phyloP scores from a whole-genome alignment of 2,888 invertebrate species.

The Catocala fraxini region DNA sequence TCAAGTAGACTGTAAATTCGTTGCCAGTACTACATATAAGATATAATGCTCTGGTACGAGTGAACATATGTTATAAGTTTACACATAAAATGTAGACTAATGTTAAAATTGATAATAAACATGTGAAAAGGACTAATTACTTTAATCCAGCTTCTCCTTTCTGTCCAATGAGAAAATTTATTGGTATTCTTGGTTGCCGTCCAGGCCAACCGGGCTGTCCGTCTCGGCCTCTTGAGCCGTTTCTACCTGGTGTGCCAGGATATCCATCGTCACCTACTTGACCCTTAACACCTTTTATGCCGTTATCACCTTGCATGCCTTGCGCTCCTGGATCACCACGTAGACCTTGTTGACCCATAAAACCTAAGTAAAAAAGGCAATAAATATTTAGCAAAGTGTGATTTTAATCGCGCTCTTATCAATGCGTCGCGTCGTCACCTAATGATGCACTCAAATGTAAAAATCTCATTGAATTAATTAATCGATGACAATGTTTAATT shows the following conservation, averaged over 20 bases:
- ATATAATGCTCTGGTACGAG: too few species aligned
- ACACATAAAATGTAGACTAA: too few species aligned
- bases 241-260: conserved; percentile 80
- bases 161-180: conserved; percentile 73
- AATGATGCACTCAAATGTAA: too few species aligned
- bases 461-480: too few species aligned
- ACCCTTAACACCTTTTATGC: conserved; percentile 72
- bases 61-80: too few species aligned
- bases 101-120: background rate
- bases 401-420: too few species aligned
- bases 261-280: conserved; percentile 77
- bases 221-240: conserved; percentile 83
- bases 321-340: conserved; percentile 76
- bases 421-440: too few species aligned
- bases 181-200: conserved; percentile 68
- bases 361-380: conserved; percentile 62
- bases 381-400: background rate
- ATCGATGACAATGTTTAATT: too few species aligned
- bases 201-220: conserved; percentile 87
- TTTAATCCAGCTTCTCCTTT: conserved; percentile 81
- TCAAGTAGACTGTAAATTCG: too few species aligned
- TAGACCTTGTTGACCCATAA: conserved; percentile 76
- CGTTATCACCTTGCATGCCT: conserved; percentile 64
- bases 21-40: too few species aligned
- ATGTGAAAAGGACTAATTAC: conserved; percentile 51